Evolutionary conservation across 2,113 vertebrate species (phyloP).

Genomic region (Tychaedon coryphoeus): DNA sequence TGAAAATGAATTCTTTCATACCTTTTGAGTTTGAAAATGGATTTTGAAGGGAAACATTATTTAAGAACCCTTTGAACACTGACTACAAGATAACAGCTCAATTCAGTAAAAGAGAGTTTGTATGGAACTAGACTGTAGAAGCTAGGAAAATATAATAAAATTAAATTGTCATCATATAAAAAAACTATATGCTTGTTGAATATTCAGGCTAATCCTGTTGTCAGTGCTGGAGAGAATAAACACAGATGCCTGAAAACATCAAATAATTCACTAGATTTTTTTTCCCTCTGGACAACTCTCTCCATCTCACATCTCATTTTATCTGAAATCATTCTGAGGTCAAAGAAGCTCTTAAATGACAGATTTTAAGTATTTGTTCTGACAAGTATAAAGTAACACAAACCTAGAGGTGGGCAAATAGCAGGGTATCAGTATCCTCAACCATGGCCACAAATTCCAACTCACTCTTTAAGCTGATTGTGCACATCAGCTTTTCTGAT

Average conservation of each 20-base stretch:
- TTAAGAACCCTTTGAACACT: conserved; percentile 41
- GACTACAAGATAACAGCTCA: conserved; percentile 26
- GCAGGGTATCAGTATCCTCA: not conserved
- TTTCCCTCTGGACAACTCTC: conserved; percentile 56
- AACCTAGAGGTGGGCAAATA: conserved; percentile 3
- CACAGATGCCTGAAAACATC: conserved; percentile 58
- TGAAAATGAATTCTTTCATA: conserved; percentile 12
- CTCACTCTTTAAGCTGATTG: not conserved
- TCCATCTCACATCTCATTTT: conserved; percentile 51
- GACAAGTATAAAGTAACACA: conserved; percentile 49
- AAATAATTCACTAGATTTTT: conserved; percentile 60
- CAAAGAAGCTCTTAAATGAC: conserved; percentile 64
- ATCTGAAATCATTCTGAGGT: conserved; percentile 68
- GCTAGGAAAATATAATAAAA: conserved; percentile 18
- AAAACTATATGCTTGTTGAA: conserved; percentile 30
- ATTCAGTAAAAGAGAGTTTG: not conserved
- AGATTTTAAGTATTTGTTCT: conserved; percentile 59
- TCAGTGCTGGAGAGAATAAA: conserved; percentile 50
- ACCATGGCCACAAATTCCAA: not conserved
- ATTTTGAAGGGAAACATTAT: conserved; percentile 12
- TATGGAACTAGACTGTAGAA: not conserved
- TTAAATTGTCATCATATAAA: conserved; percentile 26
- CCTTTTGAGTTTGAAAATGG: conserved; percentile 27
- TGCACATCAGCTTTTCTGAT: not conserved
- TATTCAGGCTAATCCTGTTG: conserved; percentile 55